A percentile compares a stretch with the other conserved stretches of the same genome.
These are phyloP conservation scores for Nycteola revayana DNA, from an alignment of 2,888 invertebrate genomes.

Conservation along the genomic window DNA sequence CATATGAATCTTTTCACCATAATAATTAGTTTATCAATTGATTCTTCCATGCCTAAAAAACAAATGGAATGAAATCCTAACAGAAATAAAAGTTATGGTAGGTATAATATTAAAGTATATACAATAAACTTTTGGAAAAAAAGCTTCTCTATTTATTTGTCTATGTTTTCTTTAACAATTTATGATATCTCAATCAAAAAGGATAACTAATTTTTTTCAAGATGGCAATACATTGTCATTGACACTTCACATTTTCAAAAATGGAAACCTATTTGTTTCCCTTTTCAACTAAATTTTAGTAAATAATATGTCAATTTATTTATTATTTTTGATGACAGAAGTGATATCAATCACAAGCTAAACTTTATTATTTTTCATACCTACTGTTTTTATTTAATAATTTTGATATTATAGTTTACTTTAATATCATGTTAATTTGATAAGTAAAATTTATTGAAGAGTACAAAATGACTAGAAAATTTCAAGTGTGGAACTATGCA, in stretches of 20 bases:
- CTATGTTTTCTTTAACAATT: too few relatives aligned
- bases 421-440: constrained; percentile 62
- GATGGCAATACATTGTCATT: background rate
- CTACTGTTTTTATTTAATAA: constrained; percentile 52
- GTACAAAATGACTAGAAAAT: constrained; percentile 74
- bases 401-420: constrained; percentile 51
- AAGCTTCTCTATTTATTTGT: too few relatives aligned
- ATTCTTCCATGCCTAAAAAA: too few relatives aligned
- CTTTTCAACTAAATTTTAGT: constrained; percentile 56
- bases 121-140: too few relatives aligned
- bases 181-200: too few relatives aligned
- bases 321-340: constrained; percentile 69
- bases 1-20: too few relatives aligned
- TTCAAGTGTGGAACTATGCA: constrained; percentile 80
- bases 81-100: too few relatives aligned
- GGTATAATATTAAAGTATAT: too few relatives aligned
- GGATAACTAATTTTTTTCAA: too few relatives aligned
- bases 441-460: constrained; percentile 41
- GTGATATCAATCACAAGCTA: constrained; percentile 62
- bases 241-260: constrained; percentile 42
- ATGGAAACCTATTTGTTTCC: constrained; percentile 52
- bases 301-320: constrained; percentile 60
- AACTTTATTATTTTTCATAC: constrained; percentile 54
- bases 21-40: too few relatives aligned
- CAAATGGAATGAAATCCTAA: too few relatives aligned